A percentile compares a stretch with the other conserved stretches of the same genome.
phyloP scores from a whole-genome alignment of 2,113 vertebrate genomes.

The Hippocampus zosterae region DNA sequence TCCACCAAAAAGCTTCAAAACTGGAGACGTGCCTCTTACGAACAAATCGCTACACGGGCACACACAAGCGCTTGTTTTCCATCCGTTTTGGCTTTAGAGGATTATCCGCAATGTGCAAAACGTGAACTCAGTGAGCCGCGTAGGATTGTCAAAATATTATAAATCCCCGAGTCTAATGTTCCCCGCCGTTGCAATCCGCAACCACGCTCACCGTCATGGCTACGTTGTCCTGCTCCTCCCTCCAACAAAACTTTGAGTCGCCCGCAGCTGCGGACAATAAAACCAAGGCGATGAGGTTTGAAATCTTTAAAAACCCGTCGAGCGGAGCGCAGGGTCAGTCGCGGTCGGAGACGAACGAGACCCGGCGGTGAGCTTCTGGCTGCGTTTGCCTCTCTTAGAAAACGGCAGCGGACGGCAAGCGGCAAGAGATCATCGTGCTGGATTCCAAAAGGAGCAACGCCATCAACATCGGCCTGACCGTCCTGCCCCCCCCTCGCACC shows the following conservation, averaged over 20 bases:
- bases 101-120: neutral
- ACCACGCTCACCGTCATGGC: neutral
- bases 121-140: neutral
- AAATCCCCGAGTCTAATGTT: neutral
- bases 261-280: slow-evolving; percentile 26
- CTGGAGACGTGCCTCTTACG: neutral
- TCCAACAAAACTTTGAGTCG: slow-evolving; percentile 3
- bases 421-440: slow-evolving; percentile 91
- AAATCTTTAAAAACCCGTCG: slow-evolving; percentile 35
- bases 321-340: slow-evolving; percentile 22
- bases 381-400: slow-evolving; percentile 71
- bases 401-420: slow-evolving; percentile 89
- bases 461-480: slow-evolving; percentile 96
- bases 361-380: slow-evolving; percentile 10
- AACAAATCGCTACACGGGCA: neutral
- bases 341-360: neutral
- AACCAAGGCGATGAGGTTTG: slow-evolving; percentile 18
- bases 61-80: neutral
- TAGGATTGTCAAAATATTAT: neutral
- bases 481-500: slow-evolving; percentile 91
- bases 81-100: no score
- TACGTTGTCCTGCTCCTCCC: no score
- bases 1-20: slow-evolving; percentile 16
- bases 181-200: neutral
- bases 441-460: slow-evolving; percentile 96